These are phyloP conservation scores for Apeltes quadracus DNA, from an alignment of 2,113 vertebrate genomes.

Conservation along the genomic window DNA sequence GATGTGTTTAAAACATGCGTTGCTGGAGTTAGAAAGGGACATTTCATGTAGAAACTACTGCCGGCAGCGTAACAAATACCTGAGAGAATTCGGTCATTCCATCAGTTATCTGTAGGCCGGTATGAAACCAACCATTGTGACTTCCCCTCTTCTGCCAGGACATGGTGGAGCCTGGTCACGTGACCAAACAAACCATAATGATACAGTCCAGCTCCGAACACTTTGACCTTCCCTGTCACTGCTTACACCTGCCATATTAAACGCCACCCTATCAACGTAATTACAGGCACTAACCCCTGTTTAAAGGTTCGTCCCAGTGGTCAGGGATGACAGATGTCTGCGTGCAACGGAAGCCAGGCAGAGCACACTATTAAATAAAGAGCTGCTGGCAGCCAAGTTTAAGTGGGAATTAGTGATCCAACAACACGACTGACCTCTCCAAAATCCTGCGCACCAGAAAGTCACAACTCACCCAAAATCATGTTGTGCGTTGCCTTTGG, in stretches of 20 bases:
- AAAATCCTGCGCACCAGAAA: slow-evolving; percentile 52
- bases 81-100: neutral
- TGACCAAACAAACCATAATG: slow-evolving; percentile 71
- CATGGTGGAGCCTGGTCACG: slow-evolving; percentile 58
- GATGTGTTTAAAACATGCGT: neutral
- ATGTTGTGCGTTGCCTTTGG: slow-evolving; percentile 72
- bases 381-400: slow-evolving; percentile 52
- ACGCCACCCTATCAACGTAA: slow-evolving; percentile 50
- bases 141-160: slow-evolving; percentile 31
- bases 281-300: slow-evolving; percentile 52
- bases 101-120: slow-evolving; percentile 18
- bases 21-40: neutral
- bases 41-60: neutral
- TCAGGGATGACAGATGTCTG: slow-evolving; percentile 60
- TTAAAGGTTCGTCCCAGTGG: slow-evolving; percentile 38
- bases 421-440: slow-evolving; percentile 57
- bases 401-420: slow-evolving; percentile 63
- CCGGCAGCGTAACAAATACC: neutral
- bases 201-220: slow-evolving; percentile 53
- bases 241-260: slow-evolving; percentile 66
- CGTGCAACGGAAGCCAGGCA: slow-evolving; percentile 34
- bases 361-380: slow-evolving; percentile 43
- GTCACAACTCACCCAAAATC: slow-evolving; percentile 82
- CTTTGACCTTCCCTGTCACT: slow-evolving; percentile 73
- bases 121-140: slow-evolving; percentile 24